These are phyloP conservation scores for Saccostrea cuccullata DNA, from an alignment of 1,140 invertebrate species.

Conservation along the genomic window DNA sequence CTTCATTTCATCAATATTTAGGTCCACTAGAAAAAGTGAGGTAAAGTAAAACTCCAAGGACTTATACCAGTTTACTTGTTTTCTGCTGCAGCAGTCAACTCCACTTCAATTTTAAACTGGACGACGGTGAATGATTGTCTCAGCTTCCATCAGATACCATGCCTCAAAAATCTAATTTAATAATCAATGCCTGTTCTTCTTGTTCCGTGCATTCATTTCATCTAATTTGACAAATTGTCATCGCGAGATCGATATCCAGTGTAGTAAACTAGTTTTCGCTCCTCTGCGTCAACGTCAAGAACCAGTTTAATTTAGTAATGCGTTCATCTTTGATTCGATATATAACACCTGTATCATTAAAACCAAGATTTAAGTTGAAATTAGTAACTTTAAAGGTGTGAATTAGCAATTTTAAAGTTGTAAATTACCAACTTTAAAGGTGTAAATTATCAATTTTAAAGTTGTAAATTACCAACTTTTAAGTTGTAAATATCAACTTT, in stretches of 20 bases:
- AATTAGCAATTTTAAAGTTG: no score
- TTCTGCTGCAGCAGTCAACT: neutral
- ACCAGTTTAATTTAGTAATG: neutral
- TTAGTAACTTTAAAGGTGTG: no score
- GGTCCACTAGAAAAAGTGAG: no score
- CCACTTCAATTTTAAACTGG: neutral
- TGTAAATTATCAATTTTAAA: no score
- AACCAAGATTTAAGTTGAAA: no score
- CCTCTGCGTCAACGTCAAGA: neutral
- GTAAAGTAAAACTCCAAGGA: neutral
- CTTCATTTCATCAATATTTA: no score
- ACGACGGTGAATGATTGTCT: neutral
- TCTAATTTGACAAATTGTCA: slow-evolving; percentile 14
- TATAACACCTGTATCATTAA: no score
- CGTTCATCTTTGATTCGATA: slow-evolving; percentile 7
- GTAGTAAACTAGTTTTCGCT: neutral
- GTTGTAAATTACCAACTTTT: no score
- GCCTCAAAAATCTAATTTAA: neutral
- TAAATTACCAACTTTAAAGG: no score
- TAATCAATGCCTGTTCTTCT: neutral
- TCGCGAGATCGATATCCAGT: neutral
- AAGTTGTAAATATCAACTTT: no score
- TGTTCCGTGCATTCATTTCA: slow-evolving; percentile 2
- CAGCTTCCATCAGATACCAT: neutral
- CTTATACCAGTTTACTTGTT: neutral